Evolutionary conservation across 2,797 vertebrate genomes (phyloP).

Genomic region (Moxostoma hubbsi): DNA sequence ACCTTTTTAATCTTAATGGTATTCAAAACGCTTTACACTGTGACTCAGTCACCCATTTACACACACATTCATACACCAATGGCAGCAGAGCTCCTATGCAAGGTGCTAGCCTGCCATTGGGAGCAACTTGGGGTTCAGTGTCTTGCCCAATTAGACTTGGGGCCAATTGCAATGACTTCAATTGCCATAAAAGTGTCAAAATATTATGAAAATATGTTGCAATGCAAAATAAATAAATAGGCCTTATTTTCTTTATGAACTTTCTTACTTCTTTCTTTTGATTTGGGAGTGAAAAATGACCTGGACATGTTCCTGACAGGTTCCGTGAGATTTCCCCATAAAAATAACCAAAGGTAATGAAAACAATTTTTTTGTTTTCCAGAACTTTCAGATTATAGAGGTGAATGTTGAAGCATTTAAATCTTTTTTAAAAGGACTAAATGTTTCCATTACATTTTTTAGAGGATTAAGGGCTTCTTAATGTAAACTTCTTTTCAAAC

Average conservation of each 20-base stretch:
- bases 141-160: too few species aligned
- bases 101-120: too few species aligned
- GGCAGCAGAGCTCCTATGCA: too few species aligned
- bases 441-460: conserved; percentile 11
- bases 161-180: background rate
- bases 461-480: background rate
- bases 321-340: background rate
- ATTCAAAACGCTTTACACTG: too few species aligned
- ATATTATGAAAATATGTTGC: too few species aligned
- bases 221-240: background rate
- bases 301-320: background rate
- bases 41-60: too few species aligned
- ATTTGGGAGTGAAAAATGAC: background rate
- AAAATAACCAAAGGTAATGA: background rate
- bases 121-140: too few species aligned
- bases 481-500: conserved; percentile 8
- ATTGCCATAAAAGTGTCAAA: background rate
- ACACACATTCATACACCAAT: too few species aligned
- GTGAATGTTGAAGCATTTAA: background rate
- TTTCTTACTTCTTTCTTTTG: background rate
- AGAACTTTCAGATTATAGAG: background rate
- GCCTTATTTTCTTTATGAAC: background rate
- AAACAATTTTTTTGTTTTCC: background rate
- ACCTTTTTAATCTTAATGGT: too few species aligned
- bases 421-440: conserved; percentile 12